Evolutionary conservation across 2,113 vertebrate genomes (phyloP).

Genomic region (Eptesicus fuscus): DNA sequence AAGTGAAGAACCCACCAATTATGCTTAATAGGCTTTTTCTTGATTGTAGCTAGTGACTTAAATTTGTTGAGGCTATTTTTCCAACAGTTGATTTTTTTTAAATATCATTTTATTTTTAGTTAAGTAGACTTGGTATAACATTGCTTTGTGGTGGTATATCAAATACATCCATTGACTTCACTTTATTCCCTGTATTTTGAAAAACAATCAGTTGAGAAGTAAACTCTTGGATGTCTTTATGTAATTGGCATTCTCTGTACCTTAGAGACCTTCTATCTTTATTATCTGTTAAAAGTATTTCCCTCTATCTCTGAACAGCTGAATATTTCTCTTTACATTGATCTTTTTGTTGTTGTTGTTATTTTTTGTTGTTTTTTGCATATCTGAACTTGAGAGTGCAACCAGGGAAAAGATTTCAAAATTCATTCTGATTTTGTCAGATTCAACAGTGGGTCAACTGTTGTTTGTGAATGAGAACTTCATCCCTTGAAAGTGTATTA

Average conservation of each 20-base stretch:
- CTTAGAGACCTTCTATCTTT: slow-evolving; percentile 44
- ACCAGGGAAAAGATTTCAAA: slow-evolving; percentile 44
- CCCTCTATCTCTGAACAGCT: background rate
- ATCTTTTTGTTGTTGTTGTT: background rate
- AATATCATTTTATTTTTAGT: slow-evolving; percentile 49
- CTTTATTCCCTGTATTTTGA: slow-evolving; percentile 26
- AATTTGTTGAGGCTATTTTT: slow-evolving; percentile 77
- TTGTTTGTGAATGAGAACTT: background rate
- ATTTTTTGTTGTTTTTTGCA: slow-evolving; percentile 20
- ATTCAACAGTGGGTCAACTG: background rate
- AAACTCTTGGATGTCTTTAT: slow-evolving; percentile 47
- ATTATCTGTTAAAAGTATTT: slow-evolving; percentile 30
- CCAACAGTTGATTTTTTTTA: slow-evolving; percentile 63
- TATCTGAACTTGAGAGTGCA: background rate
- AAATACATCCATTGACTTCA: slow-evolving; percentile 10
- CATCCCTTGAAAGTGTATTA: background rate
- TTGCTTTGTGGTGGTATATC: background rate
- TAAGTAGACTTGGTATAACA: slow-evolving; percentile 43
- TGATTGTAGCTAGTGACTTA: slow-evolving; percentile 71
- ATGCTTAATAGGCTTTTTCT: slow-evolving; percentile 80
- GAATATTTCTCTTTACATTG: too few species aligned
- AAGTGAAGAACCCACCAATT: slow-evolving; percentile 78
- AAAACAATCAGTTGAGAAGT: slow-evolving; percentile 56
- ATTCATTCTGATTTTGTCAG: slow-evolving; percentile 41
- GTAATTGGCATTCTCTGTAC: slow-evolving; percentile 52